Conservation (phyloP, 1,140 invertebrate species). For the Rhagoletis zephyria region DNA sequence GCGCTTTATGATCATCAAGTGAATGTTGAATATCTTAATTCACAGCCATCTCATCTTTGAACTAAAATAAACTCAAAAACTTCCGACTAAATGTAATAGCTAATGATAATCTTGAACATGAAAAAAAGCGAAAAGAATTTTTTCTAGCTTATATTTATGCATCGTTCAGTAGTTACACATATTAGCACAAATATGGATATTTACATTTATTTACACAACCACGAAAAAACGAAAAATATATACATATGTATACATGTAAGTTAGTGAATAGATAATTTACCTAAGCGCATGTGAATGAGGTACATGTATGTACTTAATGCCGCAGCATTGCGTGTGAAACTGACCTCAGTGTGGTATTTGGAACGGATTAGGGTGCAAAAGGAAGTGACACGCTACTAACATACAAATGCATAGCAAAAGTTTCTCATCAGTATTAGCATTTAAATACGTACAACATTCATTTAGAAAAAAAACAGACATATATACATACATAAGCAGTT, state of each 20-base stretch:
- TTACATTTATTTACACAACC: neutral
- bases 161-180: neutral
- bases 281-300: constrained; percentile 46
- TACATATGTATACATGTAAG: too few species aligned
- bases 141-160: too few species aligned
- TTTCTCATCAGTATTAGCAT: neutral
- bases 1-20: too few species aligned
- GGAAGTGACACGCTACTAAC: neutral
- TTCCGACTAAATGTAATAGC: neutral
- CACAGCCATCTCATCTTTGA: too few species aligned
- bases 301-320: neutral
- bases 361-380: constrained; percentile 32
- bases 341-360: constrained; percentile 40
- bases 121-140: too few species aligned
- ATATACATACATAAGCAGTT: neutral
- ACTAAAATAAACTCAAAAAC: too few species aligned
- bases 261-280: neutral
- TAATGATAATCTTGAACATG: neutral
- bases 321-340: neutral
- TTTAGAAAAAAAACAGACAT: neutral
- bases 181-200: neutral
- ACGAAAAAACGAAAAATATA: too few species aligned
- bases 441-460: neutral
- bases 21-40: too few species aligned
- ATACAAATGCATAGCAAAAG: neutral